Conservation (phyloP, 2,888 invertebrate genomes). For the Microchrysa polita region DNA sequence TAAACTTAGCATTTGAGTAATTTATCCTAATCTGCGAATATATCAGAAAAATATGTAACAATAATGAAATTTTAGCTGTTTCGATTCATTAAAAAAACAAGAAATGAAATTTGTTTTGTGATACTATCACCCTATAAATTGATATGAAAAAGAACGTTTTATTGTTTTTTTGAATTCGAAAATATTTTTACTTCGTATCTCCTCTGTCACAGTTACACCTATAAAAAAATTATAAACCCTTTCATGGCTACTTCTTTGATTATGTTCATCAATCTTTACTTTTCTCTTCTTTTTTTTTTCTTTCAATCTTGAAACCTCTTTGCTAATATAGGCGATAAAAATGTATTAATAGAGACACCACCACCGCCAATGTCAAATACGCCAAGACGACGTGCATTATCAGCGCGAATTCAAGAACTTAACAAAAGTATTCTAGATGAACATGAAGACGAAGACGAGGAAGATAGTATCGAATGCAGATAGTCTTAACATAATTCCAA, state of each 20-base stretch:
- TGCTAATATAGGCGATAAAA: constrained; percentile 76
- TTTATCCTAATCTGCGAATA: too few species aligned
- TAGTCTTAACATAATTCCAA: constrained; percentile 37
- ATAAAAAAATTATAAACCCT: not conserved
- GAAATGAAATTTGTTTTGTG: too few species aligned
- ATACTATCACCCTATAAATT: too few species aligned
- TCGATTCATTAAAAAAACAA: too few species aligned
- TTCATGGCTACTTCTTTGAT: not conserved
- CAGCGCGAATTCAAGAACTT: constrained; percentile 63
- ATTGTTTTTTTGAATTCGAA: not conserved
- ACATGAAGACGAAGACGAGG: constrained; percentile 59
- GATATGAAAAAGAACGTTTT: too few species aligned
- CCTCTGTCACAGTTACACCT: not conserved
- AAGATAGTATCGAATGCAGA: constrained; percentile 53
- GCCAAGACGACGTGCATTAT: constrained; percentile 63
- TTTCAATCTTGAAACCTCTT: constrained; percentile 31
- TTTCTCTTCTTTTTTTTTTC: constrained; percentile 7
- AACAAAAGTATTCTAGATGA: constrained; percentile 64
- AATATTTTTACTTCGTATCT: not conserved
- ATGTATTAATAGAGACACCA: constrained; percentile 81
- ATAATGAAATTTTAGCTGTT: too few species aligned
- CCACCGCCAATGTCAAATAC: constrained; percentile 66
- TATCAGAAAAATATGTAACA: too few species aligned
- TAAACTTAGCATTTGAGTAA: too few species aligned
- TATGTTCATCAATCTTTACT: constrained; percentile 4